Evolutionary conservation across 2,888 invertebrate genomes (phyloP), one percentile per base, ranked within the genome.

Genomic region (Amphipoea oculea): DNA sequence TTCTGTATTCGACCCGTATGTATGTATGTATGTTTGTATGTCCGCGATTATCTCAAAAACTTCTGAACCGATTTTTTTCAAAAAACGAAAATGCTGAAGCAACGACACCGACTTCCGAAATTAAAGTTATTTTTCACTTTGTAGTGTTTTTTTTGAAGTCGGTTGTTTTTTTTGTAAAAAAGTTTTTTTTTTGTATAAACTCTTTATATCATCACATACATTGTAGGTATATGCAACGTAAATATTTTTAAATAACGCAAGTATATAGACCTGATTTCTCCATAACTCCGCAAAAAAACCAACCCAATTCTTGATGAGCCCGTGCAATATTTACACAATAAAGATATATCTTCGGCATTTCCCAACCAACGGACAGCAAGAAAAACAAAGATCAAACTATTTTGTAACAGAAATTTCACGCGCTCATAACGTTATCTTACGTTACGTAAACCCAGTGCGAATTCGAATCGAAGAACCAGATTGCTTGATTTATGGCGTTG

Each of bases 401-500:
- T 91, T 91, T 89, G 89, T 89, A 92, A 91, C 82, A 83, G 84
- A 74, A 88, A 90, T 91, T 91, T 91, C 90, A 91, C 88, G 89
- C 87, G 79, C 82, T 88, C 88, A 89, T 90, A 90, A 87, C 78
- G 86, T 88, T 89, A 85, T 77, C 76, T 78, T 73, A 80, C 73
- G 87, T 95, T 95, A 92, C 89, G 90, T 91, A 94, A 95, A 87
- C 79, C 80, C 89, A 91, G 89, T 91, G 90, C 92, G 91, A 93
- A 92, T 94, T 86, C 81, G 89, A 85, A 89, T 87, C 85, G 83
- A 85, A 86, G 85, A 87, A 88, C 89, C 88, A 88, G 94, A 92
- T 92, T 88, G 90, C 92, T 94, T 96, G 96, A 96, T 96, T 94
- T 95, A 96, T 95, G 90, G 90, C 90, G 92, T 93, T 93, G 92